Evolutionary conservation across 2,888 invertebrate species (phyloP), one percentile per base, ranked within the genome.

Genomic region (Spodoptera littoralis): DNA sequence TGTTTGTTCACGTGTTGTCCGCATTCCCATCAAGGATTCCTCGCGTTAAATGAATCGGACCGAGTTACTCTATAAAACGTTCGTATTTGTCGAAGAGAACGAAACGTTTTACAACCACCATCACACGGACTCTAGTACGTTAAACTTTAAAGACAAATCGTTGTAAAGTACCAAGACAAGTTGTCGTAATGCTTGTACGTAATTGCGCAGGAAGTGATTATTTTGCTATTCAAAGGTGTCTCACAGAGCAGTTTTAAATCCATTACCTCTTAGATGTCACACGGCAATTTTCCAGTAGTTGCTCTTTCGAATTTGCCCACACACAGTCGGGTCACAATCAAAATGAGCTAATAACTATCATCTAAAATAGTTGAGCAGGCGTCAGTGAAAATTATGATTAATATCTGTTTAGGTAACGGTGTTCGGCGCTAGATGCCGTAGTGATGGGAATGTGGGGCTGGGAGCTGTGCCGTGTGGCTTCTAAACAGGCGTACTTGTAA

Each of bases 381-480:
- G 90, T 91, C 92, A 93, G 91, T 92, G 92, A 91, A 93, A 94
- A 94, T 94, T 94, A 93, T 94, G 94, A 94, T 94, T 94, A 94
- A 94, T 94, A 94, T 93, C 93, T 90, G 90, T 92, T 92, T 92
- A 89, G 89, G 82, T 94, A 94, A 94, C 94, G 93, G 94, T 90
- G 83, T 76, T 69, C 50, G 76, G 73, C 71, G 69, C 79, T 70
- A 72, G 73, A 76, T 82, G 70, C 76, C 73, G 60, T 50, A 73
- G 80, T 80, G 86, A 85, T 89, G 88, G 83, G 86, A 90, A 86
- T 82, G 77, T 64, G 70, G 71, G 80, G 67, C 46, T 64, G 69
- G 63, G 70, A 70, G 71, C 68, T 60, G 22, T 24, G 36, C 52
- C 60, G 62, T 65, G 58, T 58, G 74, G 61, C 76, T 65, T 66